Evolutionary conservation across 2,113 vertebrate species (phyloP).

Genomic region (Clarias macrocephalus): DNA sequence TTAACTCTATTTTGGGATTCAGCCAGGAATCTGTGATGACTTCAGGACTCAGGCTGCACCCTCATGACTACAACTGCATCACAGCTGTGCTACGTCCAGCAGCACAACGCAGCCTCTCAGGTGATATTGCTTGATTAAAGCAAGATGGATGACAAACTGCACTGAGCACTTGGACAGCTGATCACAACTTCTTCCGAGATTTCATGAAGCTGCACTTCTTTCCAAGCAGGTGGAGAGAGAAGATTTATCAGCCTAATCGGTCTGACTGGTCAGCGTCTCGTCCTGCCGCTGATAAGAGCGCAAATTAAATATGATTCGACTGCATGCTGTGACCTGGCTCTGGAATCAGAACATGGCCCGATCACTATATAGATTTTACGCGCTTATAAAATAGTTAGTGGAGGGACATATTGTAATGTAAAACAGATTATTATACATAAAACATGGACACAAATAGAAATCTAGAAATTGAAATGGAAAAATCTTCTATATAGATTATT

Average conservation of each 20-base stretch:
- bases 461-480: too few species aligned
- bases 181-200: conserved; percentile 16
- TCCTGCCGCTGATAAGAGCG: neutral
- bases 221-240: neutral
- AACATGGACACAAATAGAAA: neutral
- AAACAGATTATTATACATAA: too few species aligned
- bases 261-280: conserved; percentile 1
- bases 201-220: neutral
- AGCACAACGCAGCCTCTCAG: too few species aligned
- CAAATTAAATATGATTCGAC: neutral
- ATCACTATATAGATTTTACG: neutral
- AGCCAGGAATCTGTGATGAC: too few species aligned
- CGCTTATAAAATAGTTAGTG: neutral
- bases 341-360: neutral
- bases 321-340: neutral
- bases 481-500: neutral
- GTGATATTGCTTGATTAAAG: neutral
- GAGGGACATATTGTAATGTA: neutral
- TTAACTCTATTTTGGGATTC: too few species aligned
- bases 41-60: too few species aligned
- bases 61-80: too few species aligned
- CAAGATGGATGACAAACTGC: neutral
- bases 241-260: neutral
- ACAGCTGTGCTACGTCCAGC: too few species aligned
- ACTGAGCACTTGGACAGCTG: conserved; percentile 3